phyloP scores from a whole-genome alignment of 2,888 invertebrate genomes.

The Nomada hirtipes region DNA sequence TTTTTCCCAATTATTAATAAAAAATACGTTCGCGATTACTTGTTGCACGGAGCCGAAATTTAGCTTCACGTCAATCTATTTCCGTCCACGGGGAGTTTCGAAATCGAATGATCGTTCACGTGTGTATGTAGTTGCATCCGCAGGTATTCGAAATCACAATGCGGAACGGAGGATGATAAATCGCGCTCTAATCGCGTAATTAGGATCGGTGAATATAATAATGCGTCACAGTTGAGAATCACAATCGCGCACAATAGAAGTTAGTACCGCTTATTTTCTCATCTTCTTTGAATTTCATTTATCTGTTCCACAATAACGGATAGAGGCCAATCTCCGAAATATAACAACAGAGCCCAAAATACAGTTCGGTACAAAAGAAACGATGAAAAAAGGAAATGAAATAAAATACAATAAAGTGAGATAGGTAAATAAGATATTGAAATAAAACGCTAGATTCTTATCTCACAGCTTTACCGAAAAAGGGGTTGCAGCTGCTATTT shows the following conservation, averaged over 20 bases:
- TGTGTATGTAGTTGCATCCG: neutral
- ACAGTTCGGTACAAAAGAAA: no score
- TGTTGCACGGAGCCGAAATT: neutral
- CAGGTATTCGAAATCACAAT: neutral
- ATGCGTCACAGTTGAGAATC: conserved; percentile 2
- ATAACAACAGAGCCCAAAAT: no score
- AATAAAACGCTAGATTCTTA: no score
- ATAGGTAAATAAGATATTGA: no score
- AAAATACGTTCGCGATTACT: neutral
- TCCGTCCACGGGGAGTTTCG: neutral
- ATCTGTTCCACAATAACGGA: no score
- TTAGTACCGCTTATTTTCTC: neutral
- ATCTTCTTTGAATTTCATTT: neutral
- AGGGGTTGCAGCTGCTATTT: no score
- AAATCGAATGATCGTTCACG: conserved; percentile 3
- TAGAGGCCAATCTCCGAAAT: no score
- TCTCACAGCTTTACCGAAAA: no score
- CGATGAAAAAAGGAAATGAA: no score
- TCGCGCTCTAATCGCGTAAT: conserved; percentile 6
- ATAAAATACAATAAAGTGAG: no score
- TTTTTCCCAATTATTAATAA: neutral
- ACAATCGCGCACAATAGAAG: neutral
- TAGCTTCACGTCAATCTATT: neutral
- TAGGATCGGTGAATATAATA: neutral
- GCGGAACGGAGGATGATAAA: conserved; percentile 5